These are phyloP conservation scores for Pyxicephalus adspersus DNA, from an alignment of 2,113 vertebrate genomes.

Conservation along the genomic window DNA sequence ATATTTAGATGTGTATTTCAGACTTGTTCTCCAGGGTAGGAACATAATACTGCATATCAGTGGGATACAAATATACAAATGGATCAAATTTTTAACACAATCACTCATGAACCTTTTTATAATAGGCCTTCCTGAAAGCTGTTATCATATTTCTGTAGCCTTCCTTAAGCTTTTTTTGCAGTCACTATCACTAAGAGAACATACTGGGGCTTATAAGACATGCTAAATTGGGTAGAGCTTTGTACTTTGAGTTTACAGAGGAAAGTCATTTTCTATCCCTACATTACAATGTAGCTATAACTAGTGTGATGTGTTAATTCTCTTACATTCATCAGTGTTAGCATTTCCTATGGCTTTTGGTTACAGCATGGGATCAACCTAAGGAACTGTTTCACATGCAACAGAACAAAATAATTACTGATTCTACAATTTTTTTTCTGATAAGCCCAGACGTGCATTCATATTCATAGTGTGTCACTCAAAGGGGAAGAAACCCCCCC, in stretches of 20 bases:
- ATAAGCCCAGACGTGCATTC: too few relatives aligned
- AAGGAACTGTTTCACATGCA: background rate
- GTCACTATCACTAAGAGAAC: constrained; percentile 25
- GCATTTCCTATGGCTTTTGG: background rate
- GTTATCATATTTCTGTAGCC: constrained; percentile 22
- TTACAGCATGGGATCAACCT: background rate
- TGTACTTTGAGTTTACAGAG: background rate
- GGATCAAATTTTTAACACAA: constrained; percentile 33
- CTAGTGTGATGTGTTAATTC: background rate
- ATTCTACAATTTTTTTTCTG: background rate
- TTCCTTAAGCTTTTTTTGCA: background rate
- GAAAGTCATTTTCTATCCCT: constrained; percentile 14
- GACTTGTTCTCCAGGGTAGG: background rate
- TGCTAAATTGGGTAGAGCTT: constrained; percentile 23
- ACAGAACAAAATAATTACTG: background rate
- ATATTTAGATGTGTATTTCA: constrained; percentile 21
- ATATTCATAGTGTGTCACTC: too few relatives aligned
- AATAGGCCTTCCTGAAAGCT: constrained; percentile 13
- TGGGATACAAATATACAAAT: constrained; percentile 17
- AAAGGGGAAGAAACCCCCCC: too few relatives aligned
- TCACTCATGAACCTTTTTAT: constrained; percentile 42
- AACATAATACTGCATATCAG: background rate
- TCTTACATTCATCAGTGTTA: background rate
- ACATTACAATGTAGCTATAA: background rate
- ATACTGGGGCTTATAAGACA: constrained; percentile 35